A percentile compares a stretch with the other conserved stretches of the same genome.
Conservation (phyloP, 2,797 vertebrate genomes). For the Cirrhinus molitorella region DNA sequence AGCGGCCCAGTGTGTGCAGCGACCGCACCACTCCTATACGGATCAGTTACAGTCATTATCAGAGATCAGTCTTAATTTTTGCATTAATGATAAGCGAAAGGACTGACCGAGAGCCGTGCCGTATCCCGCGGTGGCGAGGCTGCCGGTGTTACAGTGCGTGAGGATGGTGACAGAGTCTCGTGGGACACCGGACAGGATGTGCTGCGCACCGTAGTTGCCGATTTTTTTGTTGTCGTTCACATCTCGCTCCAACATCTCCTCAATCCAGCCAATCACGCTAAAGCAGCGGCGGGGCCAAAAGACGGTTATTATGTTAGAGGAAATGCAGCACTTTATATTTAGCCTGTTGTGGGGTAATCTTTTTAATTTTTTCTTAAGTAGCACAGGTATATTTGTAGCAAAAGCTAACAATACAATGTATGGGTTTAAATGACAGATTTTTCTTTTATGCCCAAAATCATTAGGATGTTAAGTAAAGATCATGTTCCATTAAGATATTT, state of each 20-base stretch:
- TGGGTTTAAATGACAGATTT: too few species aligned
- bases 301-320: slow-evolving; percentile 32
- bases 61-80: neutral
- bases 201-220: slow-evolving; percentile 87
- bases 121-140: slow-evolving; percentile 91
- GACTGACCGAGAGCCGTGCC: slow-evolving; percentile 89
- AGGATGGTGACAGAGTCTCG: slow-evolving; percentile 85
- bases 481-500: too few species aligned
- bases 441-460: too few species aligned
- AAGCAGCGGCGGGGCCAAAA: slow-evolving; percentile 36
- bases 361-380: neutral
- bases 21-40: slow-evolving; percentile 85
- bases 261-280: slow-evolving; percentile 87
- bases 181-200: slow-evolving; percentile 84
- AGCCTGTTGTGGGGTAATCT: neutral
- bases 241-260: slow-evolving; percentile 89
- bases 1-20: slow-evolving; percentile 80
- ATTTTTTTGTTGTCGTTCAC: slow-evolving; percentile 89
- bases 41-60: slow-evolving; percentile 8
- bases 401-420: too few species aligned
- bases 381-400: too few species aligned
- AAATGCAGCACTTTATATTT: neutral
- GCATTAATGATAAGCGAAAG: neutral
- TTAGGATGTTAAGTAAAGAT: too few species aligned
- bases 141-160: slow-evolving; percentile 94